Conservation (phyloP, 2,797 vertebrate genomes). For the Pangasius djambal region DNA sequence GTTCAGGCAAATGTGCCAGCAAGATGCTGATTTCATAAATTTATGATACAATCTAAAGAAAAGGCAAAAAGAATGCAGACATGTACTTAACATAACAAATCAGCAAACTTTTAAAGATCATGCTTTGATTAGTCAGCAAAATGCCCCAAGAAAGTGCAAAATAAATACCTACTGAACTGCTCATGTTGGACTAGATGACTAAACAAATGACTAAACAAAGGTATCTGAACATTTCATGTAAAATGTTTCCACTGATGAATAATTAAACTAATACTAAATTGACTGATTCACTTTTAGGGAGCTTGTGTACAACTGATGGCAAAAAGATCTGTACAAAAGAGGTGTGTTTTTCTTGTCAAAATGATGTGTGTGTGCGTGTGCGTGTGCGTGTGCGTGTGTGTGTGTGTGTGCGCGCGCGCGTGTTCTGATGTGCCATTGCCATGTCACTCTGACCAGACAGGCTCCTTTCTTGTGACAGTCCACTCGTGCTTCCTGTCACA, state of each 20-base stretch:
- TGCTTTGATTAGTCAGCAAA: constrained; percentile 21
- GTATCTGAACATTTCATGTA: not conserved
- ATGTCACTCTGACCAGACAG: constrained; percentile 45
- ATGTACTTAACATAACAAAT: not conserved
- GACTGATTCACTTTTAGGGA: not conserved
- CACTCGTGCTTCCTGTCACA: constrained; percentile 46
- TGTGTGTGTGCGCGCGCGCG: not conserved
- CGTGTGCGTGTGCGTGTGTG: constrained; percentile 5
- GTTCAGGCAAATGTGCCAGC: not conserved
- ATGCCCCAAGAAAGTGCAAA: not conserved
- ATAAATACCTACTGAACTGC: not conserved
- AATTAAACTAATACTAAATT: not conserved
- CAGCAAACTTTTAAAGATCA: not conserved
- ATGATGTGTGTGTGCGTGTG: not conserved
- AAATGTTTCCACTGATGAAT: not conserved
- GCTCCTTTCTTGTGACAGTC: constrained; percentile 35
- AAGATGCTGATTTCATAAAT: constrained; percentile 28
- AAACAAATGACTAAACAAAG: not conserved
- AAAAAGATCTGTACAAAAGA: not conserved
- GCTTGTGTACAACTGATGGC: not conserved
- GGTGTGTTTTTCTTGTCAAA: not conserved
- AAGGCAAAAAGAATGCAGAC: not conserved
- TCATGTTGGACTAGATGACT: not conserved
- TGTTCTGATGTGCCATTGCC: constrained; percentile 32
- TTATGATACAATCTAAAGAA: not conserved